A percentile compares a stretch with the other conserved stretches of the same genome.
These are phyloP conservation scores for Onchidella celtica DNA, from an alignment of 2,888 invertebrate species.

Conservation along the genomic window DNA sequence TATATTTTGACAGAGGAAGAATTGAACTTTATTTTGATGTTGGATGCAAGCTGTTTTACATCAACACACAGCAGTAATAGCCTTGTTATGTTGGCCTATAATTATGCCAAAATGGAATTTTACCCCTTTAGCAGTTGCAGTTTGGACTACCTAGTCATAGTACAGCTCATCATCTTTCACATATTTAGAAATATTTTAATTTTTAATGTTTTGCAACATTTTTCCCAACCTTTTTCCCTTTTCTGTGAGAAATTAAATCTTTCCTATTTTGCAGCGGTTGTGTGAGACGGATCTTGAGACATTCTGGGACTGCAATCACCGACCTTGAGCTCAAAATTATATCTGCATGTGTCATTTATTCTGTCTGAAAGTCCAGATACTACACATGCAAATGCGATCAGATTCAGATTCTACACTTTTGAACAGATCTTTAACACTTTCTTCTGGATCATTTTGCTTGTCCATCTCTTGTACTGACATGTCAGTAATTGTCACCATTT, in stretches of 20 bases:
- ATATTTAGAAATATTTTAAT: background rate
- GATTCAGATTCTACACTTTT: slow-evolving; percentile 15
- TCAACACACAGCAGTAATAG: too few relatives aligned
- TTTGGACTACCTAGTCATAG: too few relatives aligned
- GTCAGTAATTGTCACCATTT: too few relatives aligned
- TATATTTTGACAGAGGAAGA: too few relatives aligned
- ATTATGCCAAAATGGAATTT: too few relatives aligned
- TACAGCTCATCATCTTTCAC: too few relatives aligned
- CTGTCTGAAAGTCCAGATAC: slow-evolving; percentile 3
- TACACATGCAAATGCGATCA: background rate
- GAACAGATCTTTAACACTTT: background rate
- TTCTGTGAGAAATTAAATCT: slow-evolving; percentile 4
- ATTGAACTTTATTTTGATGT: too few relatives aligned
- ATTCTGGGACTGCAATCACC: slow-evolving; percentile 12
- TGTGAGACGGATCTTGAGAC: background rate
- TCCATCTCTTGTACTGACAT: too few relatives aligned
- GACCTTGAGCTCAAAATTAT: background rate
- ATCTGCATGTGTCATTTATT: background rate
- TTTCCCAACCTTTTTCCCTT: background rate
- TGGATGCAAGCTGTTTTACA: too few relatives aligned
- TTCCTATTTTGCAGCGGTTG: slow-evolving; percentile 31
- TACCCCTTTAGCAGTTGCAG: too few relatives aligned
- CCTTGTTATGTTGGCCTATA: too few relatives aligned
- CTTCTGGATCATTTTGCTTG: too few relatives aligned
- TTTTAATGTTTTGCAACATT: background rate